Conservation (phyloP, 1,140 invertebrate genomes). For the Camponotus floridanus region DNA sequence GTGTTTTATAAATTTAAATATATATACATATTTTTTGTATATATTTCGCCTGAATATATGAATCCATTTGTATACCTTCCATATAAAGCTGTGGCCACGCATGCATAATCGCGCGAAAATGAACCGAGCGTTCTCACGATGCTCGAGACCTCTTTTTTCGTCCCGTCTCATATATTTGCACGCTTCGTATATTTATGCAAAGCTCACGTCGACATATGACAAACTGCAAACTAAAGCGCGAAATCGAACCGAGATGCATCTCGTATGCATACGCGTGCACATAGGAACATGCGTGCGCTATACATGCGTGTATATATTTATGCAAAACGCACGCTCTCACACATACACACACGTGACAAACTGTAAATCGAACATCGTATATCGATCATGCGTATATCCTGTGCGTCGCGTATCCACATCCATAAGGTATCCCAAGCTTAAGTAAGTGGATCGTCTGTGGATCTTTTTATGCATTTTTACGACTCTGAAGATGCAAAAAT, state of each 20-base stretch:
- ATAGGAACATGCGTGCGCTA: background rate
- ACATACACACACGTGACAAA: background rate
- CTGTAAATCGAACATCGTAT: conserved; percentile 32
- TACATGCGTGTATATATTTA: background rate
- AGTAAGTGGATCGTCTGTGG: background rate
- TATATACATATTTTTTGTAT: no score
- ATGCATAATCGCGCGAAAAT: conserved; percentile 43
- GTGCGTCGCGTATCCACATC: background rate
- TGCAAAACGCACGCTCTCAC: conserved; percentile 10
- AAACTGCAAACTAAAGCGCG: conserved; percentile 31
- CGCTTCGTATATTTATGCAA: conserved; percentile 36
- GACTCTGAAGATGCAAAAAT: no score
- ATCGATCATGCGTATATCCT: background rate
- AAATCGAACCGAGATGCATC: background rate
- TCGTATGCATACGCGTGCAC: background rate
- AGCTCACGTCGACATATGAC: conserved; percentile 26
- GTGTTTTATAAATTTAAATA: no score
- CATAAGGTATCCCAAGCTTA: background rate
- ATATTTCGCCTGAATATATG: background rate
- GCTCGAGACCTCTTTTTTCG: background rate
- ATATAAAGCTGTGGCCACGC: background rate
- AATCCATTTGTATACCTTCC: background rate
- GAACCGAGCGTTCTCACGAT: conserved; percentile 17
- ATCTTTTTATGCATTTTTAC: background rate
- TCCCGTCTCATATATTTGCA: background rate